Base-by-base conservation (phyloP, 2,113 vertebrate genomes). In the Kobus ellipsiprymnus region DNA sequence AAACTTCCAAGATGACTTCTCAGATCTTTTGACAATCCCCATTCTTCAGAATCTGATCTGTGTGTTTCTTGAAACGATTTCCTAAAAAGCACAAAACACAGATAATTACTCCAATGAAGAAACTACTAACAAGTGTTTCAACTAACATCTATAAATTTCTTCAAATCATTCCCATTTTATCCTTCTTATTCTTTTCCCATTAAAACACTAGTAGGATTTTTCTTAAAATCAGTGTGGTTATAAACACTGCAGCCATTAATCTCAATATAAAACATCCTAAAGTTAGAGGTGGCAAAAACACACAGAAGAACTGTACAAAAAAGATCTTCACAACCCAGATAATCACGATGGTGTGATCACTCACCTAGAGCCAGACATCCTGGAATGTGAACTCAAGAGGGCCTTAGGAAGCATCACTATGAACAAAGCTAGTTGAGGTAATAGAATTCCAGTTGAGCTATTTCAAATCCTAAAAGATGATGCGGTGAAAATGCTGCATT, bases 1-100 rank as follows among this genome's bases (percentile, higher is more conserved):
- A 99, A 82, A 52, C 98, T 97, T 77, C 98, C 98, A 97, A 99
- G 96, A 3, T 99, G 97, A 95, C 97, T 95, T 98, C 95, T 98
- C 85, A 99, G 97, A 50, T 97, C 96, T 85, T 98, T 97, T 7
- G 0, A 48, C 84, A 98, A 89, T 60, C 96, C 57, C 27, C 1
- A 33, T 59, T 23, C 85, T 44, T 86, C 52, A 50, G 81, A 74
- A 54, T 67, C 77, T 93, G 84, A 71, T 23, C 62, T 77, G 17
- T 33, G 46, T 93, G 92, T 95, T 60, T 52, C 86, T 91, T 93
- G 84, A 25, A 98, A 23, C 16, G 80, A 97, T 89, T 98, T 97
- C 78, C 99, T 99, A 94, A 52, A 98, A 98, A 36, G 1, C 8
- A 96, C 97, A 90, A 84, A 33, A 8, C 27, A 59, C 52, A 97